phyloP scores from a whole-genome alignment of 1,140 invertebrate species.

The Papilio machaon region DNA sequence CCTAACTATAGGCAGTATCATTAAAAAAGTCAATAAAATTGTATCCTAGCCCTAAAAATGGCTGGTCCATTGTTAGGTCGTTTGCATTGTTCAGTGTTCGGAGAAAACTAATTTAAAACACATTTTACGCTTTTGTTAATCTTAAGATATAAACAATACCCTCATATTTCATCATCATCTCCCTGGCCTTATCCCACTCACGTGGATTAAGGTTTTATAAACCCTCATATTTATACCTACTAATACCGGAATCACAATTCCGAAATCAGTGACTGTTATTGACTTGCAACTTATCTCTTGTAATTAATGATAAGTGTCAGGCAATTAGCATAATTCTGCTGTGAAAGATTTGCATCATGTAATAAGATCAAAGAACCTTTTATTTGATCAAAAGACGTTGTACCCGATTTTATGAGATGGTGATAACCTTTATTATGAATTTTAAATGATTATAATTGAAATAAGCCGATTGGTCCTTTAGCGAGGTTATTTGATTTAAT shows the following conservation, averaged over 20 bases:
- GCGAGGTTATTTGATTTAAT: no score
- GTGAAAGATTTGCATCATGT: background rate
- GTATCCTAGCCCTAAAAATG: background rate
- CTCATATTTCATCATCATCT: background rate
- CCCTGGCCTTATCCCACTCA: no score
- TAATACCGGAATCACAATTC: background rate
- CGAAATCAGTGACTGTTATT: background rate
- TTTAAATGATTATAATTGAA: no score
- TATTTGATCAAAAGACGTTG: slow-evolving; percentile 2
- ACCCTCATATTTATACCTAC: background rate
- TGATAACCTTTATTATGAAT: no score
- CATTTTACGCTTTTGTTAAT: background rate
- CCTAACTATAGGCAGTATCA: background rate
- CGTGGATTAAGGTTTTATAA: no score
- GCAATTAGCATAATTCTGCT: background rate
- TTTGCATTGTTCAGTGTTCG: slow-evolving; percentile 1
- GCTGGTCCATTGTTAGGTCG: background rate
- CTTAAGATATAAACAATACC: background rate
- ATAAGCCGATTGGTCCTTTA: background rate
- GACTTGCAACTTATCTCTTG: background rate
- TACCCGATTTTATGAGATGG: background rate
- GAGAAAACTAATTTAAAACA: background rate
- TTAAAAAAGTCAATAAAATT: background rate
- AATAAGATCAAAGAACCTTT: slow-evolving; percentile 8
- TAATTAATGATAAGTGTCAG: background rate